Evolutionary conservation across 2,797 vertebrate species (phyloP).

Genomic region (Naso thynnoides): DNA sequence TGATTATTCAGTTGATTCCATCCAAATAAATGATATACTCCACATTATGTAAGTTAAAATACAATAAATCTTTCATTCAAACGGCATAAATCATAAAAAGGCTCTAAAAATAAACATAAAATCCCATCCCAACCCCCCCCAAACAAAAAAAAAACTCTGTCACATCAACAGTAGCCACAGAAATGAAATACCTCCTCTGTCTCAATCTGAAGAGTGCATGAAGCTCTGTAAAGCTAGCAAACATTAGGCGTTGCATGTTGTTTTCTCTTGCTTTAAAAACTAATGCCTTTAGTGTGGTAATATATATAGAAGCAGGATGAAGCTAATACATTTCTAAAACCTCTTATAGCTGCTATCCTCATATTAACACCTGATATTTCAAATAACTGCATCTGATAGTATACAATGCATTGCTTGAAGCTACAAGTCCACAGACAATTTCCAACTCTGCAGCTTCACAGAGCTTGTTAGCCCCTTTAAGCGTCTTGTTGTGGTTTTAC

Average conservation of each 20-base stretch:
- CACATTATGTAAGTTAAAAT: not conserved
- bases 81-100: not conserved
- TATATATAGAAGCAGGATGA: not conserved
- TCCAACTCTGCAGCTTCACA: too few species aligned
- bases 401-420: too few species aligned
- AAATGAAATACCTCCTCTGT: not conserved
- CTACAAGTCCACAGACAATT: too few species aligned
- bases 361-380: not conserved
- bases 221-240: not conserved
- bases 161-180: not conserved
- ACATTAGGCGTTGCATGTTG: not conserved
- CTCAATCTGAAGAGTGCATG: not conserved
- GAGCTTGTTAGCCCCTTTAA: too few species aligned
- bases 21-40: constrained; percentile 2
- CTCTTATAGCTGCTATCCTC: too few species aligned
- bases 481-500: too few species aligned
- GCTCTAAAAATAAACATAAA: not conserved
- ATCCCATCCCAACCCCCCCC: not conserved
- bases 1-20: constrained; percentile 22
- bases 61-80: not conserved
- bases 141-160: not conserved
- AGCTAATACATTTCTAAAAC: not conserved
- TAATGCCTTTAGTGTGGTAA: not conserved
- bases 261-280: not conserved
- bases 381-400: too few species aligned